phyloP scores from a whole-genome alignment of 2,888 invertebrate genomes.

The Diaphora mendica region DNA sequence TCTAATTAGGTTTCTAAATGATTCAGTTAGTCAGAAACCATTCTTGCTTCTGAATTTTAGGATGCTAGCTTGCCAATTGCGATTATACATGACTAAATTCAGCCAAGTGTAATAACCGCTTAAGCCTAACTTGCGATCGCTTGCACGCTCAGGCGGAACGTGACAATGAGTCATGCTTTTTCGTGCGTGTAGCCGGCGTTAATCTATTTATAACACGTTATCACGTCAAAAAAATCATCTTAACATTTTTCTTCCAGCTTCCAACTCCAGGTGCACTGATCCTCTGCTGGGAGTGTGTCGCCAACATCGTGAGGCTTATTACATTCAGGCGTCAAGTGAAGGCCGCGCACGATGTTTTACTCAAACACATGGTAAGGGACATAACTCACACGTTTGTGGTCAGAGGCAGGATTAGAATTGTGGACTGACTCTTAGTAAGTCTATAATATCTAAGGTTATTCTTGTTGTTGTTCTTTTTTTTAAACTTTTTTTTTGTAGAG shows the following conservation, averaged over 20 bases:
- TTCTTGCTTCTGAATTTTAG: no score
- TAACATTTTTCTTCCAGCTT: neutral
- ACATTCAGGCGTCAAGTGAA: slow-evolving; percentile 60
- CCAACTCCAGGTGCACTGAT: neutral
- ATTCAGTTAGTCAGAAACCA: no score
- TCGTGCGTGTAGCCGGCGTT: no score
- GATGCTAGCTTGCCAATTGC: no score
- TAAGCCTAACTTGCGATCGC: no score
- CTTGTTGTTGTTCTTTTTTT: neutral
- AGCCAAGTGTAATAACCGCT: no score
- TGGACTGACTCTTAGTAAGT: slow-evolving; percentile 3
- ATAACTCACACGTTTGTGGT: neutral
- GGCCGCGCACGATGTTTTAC: slow-evolving; percentile 53
- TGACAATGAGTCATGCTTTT: no score
- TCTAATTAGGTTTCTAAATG: no score
- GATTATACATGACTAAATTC: no score
- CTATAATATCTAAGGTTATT: neutral
- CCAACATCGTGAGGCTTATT: slow-evolving; percentile 48
- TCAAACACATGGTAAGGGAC: slow-evolving; percentile 58
- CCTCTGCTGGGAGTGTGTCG: slow-evolving; percentile 68
- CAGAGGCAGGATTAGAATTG: neutral
- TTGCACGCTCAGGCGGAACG: no score
- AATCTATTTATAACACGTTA: no score
- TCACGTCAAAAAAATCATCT: neutral
- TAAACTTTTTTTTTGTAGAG: neutral